Evolutionary conservation across 2,113 vertebrate genomes (phyloP), one percentile per base, ranked within the genome.

Genomic region (Oreochromis niloticus): DNA sequence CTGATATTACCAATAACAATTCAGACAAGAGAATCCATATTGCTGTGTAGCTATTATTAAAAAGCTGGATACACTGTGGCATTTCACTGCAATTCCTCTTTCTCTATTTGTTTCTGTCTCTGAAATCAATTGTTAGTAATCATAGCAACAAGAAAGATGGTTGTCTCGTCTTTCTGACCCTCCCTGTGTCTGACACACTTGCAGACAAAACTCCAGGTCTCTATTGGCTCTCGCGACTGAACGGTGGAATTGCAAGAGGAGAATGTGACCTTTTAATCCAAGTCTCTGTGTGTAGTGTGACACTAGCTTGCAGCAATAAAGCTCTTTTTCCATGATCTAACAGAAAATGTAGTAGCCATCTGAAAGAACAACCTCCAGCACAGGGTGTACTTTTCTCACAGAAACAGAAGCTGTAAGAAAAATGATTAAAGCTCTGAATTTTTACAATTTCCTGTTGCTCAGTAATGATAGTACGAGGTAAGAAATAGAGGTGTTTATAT

Each of bases 1-100:
- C 83, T 48, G 73, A 93, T 93, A 94, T 95, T 89, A 90, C 79
- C 57, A 75, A 85, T 90, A 91, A 91, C 92, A 91, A 90, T 94
- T 92, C 87, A 95, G 89, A 83, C 82, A 80, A 81, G 17, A 93
- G 46, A 89, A 85, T 89, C 83, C 85, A 85, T 91, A 81, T 88
- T 80, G 86, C 79, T 87, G 10, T 87, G 81, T 71, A 71, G 79
- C 57, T 55, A 48, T 86, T 88, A 95, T 93, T 91, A 87, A 92
- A 93, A 92, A 83, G 27, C 27, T 27, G 11, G 13, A 81, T 55
- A 50, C 39, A 50, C 52, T 85, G 68, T 80, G 27, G n/a, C 36
- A 48, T 81, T 81, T 8, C 19, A 19, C 57, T 32, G 30, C 79
- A 61, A 80, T 83, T 57, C 34, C 78, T 83, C 9, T 82, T 22